Evolutionary conservation across 2,888 invertebrate genomes (phyloP).

Genomic region (Noctua fimbriata): DNA sequence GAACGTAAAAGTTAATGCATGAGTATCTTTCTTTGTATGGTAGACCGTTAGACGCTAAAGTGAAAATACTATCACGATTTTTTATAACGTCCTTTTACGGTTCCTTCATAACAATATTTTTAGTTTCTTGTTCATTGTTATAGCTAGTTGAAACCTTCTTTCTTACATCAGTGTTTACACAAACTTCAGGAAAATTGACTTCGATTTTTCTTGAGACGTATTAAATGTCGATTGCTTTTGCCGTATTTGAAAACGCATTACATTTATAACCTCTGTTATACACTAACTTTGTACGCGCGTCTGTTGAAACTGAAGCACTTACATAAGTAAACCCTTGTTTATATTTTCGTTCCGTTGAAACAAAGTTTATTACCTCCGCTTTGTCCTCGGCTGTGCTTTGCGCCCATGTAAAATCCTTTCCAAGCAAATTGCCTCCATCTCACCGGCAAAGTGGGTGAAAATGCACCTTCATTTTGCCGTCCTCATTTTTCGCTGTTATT

Average conservation of each 20-base stretch:
- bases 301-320: conserved; percentile 55
- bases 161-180: conserved; percentile 18
- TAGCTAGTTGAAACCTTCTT: conserved; percentile 59
- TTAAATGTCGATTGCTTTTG: conserved; percentile 14
- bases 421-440: conserved; percentile 80
- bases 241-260: conserved; percentile 21
- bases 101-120: conserved; percentile 54
- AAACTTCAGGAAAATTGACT: conserved; percentile 9
- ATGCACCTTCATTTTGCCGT: conserved; percentile 74
- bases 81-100: conserved; percentile 66
- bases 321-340: conserved; percentile 73
- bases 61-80: conserved; percentile 64
- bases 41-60: conserved; percentile 51
- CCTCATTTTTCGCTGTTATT: conserved; percentile 70
- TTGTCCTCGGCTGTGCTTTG: conserved; percentile 78
- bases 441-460: conserved; percentile 76
- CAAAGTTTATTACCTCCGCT: conserved; percentile 82
- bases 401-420: conserved; percentile 80
- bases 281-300: conserved; percentile 47
- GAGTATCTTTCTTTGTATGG: conserved; percentile 57
- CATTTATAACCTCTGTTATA: conserved; percentile 26
- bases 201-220: not conserved
- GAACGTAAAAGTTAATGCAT: conserved; percentile 70
- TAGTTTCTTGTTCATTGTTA: conserved; percentile 58
- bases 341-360: conserved; percentile 79